Evolutionary conservation across 2,113 vertebrate genomes (phyloP), one percentile per base, ranked within the genome.

Genomic region (Pygoscelis antarcticus): DNA sequence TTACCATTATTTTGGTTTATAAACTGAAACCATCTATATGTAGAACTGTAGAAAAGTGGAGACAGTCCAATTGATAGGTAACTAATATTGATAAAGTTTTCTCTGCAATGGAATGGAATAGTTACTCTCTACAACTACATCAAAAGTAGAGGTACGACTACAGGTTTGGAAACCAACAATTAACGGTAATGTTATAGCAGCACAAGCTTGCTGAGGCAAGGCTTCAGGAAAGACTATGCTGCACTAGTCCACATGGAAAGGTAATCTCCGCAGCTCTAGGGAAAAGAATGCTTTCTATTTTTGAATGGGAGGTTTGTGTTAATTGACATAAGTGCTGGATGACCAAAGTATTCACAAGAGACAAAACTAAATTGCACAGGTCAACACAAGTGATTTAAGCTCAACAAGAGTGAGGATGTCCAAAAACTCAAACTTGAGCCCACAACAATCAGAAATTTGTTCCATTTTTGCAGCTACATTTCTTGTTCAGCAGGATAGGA

Each of bases 241-340:
- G 77, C 40, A 16, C 36, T 61, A 74, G 29, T 40, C 80, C 77
- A 42, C 75, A 30, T 74, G 95, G 81, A 88, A 89, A 93, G 84
- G 78, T 22, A 71, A 83, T 54, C 69, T 80, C 84, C 0, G 0
- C 52, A 83, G 55, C 83, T 60, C 77, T 30, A 44, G 58, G 51
- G 57, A 47, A 40, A 62, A 86, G 30, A 66, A 77, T 8, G 71
- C n/a, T 85, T 54, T 62, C 79, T 89, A 4, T 20, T 68, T 86
- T 81, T 71, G 58, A 91, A 62, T 4, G 5, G 34, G 40, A 76
- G 17, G 46, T 55, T 89, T 74, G 66, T 74, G 51, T 40, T 85
- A 87, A 84, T 16, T 11, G 3, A n/a, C 6, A 0, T 3, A 82
- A 84, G 57, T 72, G 77, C 72, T 82, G 34, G 86, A 38, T 38